Evolutionary conservation across 2,888 invertebrate species (phyloP).

Genomic region (Elysia crispata): DNA sequence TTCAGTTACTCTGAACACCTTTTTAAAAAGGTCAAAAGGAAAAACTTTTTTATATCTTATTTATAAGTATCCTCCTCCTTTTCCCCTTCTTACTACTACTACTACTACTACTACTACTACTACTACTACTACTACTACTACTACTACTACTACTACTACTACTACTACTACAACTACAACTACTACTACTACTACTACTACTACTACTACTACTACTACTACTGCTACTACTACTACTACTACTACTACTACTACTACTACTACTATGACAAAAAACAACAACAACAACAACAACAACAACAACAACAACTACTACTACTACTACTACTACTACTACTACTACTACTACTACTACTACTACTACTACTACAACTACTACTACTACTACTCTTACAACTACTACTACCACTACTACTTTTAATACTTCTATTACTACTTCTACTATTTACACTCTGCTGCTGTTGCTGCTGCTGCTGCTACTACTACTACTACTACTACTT

Average conservation of each 20-base stretch:
- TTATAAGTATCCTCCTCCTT: background rate
- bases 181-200: constrained; percentile 19
- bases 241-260: constrained; percentile 19
- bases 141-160: too few relatives aligned
- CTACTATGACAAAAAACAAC: background rate
- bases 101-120: background rate
- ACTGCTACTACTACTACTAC: constrained; percentile 16
- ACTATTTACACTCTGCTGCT: background rate
- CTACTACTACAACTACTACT: too few relatives aligned
- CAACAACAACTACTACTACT: too few relatives aligned
- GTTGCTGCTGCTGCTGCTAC: constrained; percentile 1
- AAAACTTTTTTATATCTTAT: too few relatives aligned
- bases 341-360: too few relatives aligned
- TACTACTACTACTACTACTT: constrained; percentile 4
- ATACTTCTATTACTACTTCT: background rate
- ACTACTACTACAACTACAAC: background rate
- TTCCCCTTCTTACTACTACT: background rate
- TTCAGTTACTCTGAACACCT: too few relatives aligned
- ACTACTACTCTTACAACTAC: background rate
- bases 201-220: constrained; percentile 19
- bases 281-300: too few relatives aligned
- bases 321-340: background rate
- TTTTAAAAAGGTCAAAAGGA: too few relatives aligned
- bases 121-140: background rate
- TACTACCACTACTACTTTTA: background rate